A percentile compares a stretch with the other conserved stretches of the same genome.
Conservation (phyloP, 1,140 invertebrate genomes). For the Pseudomyrmex cubaensis region DNA sequence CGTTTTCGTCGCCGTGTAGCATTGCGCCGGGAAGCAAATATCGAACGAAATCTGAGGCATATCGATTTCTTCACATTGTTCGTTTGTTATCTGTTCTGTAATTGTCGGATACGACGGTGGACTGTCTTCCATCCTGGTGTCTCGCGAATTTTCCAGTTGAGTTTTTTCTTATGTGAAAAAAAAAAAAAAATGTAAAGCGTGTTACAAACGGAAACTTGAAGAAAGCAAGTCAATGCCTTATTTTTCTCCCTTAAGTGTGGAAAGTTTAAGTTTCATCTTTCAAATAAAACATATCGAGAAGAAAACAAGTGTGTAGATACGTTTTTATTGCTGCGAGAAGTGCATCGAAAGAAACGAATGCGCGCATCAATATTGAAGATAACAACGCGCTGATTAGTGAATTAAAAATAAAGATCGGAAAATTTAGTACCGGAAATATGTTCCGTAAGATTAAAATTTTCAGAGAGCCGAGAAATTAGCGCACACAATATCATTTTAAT, state of each 20-base stretch:
- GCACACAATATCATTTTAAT: no score
- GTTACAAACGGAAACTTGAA: neutral
- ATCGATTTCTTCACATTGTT: neutral
- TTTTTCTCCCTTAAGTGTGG: neutral
- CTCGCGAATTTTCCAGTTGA: conserved; percentile 14
- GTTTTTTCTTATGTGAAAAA: neutral
- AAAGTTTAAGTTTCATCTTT: neutral
- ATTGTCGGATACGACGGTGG: conserved; percentile 7
- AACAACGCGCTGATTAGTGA: no score
- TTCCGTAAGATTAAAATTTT: no score
- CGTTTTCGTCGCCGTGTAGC: neutral
- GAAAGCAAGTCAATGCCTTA: neutral
- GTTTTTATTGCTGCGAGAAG: neutral
- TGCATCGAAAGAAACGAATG: neutral
- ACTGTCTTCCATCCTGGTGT: conserved; percentile 30
- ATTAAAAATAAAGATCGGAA: no score
- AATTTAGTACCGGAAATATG: no score
- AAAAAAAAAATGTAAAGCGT: no score
- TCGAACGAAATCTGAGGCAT: neutral
- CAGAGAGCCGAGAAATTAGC: no score
- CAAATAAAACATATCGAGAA: neutral
- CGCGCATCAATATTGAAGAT: neutral
- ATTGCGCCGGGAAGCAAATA: neutral
- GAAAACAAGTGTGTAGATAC: neutral
- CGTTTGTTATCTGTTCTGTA: conserved; percentile 19